These are phyloP conservation scores for Carlito syrichta DNA, from an alignment of 2,113 vertebrate genomes.

Conservation along the genomic window DNA sequence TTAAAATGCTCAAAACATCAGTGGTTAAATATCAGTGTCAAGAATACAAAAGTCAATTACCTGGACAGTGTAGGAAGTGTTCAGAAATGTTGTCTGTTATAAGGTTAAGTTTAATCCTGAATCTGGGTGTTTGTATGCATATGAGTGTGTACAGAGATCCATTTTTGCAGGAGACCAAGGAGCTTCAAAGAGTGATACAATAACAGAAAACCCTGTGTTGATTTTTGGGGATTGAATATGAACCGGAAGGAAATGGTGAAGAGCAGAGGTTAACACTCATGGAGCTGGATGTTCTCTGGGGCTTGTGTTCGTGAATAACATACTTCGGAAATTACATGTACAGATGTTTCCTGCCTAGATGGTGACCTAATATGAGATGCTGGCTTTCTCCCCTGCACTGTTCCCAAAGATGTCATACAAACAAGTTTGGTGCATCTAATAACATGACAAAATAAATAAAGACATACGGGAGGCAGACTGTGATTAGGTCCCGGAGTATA, in stretches of 20 bases:
- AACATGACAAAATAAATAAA: not conserved
- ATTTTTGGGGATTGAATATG: not conserved
- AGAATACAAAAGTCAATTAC: not conserved
- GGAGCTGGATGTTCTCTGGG: not conserved
- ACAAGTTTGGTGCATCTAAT: not conserved
- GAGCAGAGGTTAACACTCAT: not conserved
- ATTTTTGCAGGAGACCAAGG: not conserved
- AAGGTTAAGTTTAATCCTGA: not conserved
- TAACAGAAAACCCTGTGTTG: slow-evolving; percentile 35
- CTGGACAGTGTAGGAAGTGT: not conserved
- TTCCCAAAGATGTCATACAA: not conserved
- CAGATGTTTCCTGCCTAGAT: slow-evolving; percentile 63
- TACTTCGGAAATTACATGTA: slow-evolving; percentile 37
- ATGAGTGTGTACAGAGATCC: not conserved
- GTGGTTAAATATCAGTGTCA: not conserved
- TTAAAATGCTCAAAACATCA: not conserved
- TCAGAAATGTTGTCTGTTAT: not conserved
- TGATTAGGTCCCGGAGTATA: not conserved
- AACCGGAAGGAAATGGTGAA: slow-evolving; percentile 35
- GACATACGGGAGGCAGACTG: not conserved
- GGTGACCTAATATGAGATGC: slow-evolving; percentile 19
- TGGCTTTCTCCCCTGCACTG: not conserved
- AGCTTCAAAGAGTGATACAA: not conserved
- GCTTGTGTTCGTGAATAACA: not conserved
- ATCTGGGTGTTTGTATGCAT: not conserved